Evolutionary conservation across 2,113 vertebrate genomes (phyloP).

Genomic region (Scomber scombrus): DNA sequence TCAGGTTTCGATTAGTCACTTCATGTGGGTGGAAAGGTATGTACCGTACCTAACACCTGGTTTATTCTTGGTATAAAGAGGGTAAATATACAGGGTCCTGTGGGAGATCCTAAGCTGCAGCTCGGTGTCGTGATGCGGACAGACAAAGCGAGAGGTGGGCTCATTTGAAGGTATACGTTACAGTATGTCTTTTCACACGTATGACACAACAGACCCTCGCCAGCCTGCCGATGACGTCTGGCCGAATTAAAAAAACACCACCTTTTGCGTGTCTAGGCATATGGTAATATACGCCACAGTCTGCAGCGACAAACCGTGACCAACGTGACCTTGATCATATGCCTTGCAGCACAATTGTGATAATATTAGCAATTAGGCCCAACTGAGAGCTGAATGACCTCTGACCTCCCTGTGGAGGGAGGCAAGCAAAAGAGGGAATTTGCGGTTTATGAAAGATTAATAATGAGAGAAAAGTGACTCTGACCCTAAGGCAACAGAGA

Average conservation of each 20-base stretch:
- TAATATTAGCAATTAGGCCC: neutral
- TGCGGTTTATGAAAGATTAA: constrained; percentile 5
- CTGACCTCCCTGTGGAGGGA: neutral
- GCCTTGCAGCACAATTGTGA: neutral
- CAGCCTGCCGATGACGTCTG: constrained; percentile 30
- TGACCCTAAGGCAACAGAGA: neutral
- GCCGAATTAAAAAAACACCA: neutral
- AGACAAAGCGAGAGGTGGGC: neutral
- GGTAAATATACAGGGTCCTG: constrained; percentile 29
- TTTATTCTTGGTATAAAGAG: constrained; percentile 58
- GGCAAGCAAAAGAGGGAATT: neutral
- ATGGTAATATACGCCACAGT: neutral
- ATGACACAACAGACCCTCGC: neutral
- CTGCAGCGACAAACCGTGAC: neutral
- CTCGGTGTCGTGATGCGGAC: constrained; percentile 43
- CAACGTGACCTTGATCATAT: neutral
- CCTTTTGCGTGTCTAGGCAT: neutral
- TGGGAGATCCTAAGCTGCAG: constrained; percentile 40
- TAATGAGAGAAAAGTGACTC: neutral
- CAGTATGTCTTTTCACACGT: constrained; percentile 9
- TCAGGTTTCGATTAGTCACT: constrained; percentile 58
- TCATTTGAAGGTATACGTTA: neutral
- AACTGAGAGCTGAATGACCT: neutral
- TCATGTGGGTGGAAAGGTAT: constrained; percentile 54
- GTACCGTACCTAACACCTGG: constrained; percentile 54